phyloP scores from a whole-genome alignment of 2,797 vertebrate genomes.

The Percopsis omiscomaycus region DNA sequence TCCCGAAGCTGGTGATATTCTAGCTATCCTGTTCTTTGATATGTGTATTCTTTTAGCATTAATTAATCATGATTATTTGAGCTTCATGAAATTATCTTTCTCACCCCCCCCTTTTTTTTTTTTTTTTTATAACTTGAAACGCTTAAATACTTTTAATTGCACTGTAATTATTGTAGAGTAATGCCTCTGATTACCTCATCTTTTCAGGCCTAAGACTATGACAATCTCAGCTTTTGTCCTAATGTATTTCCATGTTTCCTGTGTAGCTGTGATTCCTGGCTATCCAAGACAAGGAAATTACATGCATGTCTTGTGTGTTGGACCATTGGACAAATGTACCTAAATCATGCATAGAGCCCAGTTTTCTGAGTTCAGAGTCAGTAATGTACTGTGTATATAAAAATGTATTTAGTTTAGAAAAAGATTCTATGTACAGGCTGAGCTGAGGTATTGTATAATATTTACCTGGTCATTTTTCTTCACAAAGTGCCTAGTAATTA shows the following conservation, averaged over 20 bases:
- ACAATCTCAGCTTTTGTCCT: constrained; percentile 67
- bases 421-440: constrained; percentile 50
- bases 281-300: constrained; percentile 39
- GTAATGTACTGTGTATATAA: constrained; percentile 22
- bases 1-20: too few species aligned
- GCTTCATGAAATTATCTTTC: background rate
- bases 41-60: constrained; percentile 34
- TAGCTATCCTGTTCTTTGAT: constrained; percentile 4
- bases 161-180: constrained; percentile 66
- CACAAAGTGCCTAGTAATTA: constrained; percentile 71
- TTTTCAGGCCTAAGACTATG: constrained; percentile 55
- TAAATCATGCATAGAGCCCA: constrained; percentile 29
- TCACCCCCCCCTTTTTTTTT: background rate
- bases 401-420: constrained; percentile 21
- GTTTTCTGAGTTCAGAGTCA: constrained; percentile 32
- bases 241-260: constrained; percentile 49
- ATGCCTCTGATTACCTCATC: constrained; percentile 65
- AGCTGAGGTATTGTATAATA: constrained; percentile 65
- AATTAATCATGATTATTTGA: constrained; percentile 29
- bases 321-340: constrained; percentile 37
- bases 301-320: constrained; percentile 18
- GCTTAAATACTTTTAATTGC: constrained; percentile 64
- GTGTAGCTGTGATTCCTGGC: constrained; percentile 44
- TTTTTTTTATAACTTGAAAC: constrained; percentile 61
- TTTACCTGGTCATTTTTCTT: constrained; percentile 48